Base-by-base conservation (phyloP, 2,888 invertebrate genomes). In the Chrysolina haemoptera region DNA sequence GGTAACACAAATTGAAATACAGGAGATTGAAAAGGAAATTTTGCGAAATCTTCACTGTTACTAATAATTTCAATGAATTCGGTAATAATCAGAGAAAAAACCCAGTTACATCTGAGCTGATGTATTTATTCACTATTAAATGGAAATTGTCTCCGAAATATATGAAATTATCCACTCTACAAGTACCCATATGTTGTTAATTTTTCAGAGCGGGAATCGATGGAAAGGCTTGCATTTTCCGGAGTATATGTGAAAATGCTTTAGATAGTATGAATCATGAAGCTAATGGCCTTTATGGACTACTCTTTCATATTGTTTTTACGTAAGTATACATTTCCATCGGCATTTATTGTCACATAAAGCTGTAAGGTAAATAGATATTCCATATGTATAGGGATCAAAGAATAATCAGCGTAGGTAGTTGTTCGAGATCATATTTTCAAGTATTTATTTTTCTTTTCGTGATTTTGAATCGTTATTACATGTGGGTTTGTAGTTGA, bases 241-340 rank as follows among this genome's bases (percentile, higher is more conserved):
- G 93, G 80, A 91, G 92, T 81, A 94, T 95, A 84, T 95, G 95
- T 85, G 95, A 95, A 85, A 87, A 86, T 78, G 92, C 94, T 50
- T 92, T 94, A 4, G 91, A 92, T 81, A 89, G 91, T 75, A 92
- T 94, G 67, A 90, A 92, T 83, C 91, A 92, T 81, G 83, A 84
- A 74, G 82, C 84, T 50, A 92, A 93, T 82, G 94, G 95, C 6
- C 89, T 95, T 82, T 90, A 94, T 77, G 94, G 93, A 35, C 93
- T 95, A 88, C 89, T 95, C 83, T 89, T 94, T 78, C 93, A 95
- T 88, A 92, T 94, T 80, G 87, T 94, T 84, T 90, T 95, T 85
- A 93, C 93, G 92, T 94, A 89, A 92, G 92, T 90, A 80, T 43
- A n/a, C 43, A 74, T 68, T 12, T 63, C 62, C 46, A 62, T 64